Evolutionary conservation across 2,888 invertebrate genomes (phyloP).

Genomic region (Patella pellucida): DNA sequence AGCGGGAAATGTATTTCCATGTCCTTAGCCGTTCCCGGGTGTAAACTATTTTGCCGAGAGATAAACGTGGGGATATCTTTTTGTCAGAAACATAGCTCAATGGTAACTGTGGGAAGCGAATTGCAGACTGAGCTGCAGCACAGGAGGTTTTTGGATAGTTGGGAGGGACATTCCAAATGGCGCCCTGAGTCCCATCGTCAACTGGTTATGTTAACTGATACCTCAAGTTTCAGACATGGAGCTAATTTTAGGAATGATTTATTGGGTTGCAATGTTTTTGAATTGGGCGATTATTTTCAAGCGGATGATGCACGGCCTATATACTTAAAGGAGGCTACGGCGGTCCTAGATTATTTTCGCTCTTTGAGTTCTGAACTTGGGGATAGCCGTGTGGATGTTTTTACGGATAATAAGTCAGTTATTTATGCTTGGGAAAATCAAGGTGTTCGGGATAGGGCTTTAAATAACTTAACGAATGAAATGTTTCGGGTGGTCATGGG

Average conservation of each 20-base stretch:
- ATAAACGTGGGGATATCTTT: slow-evolving; percentile 29
- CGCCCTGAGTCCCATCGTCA: slow-evolving; percentile 22
- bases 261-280: neutral
- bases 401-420: slow-evolving; percentile 26
- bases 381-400: slow-evolving; percentile 21
- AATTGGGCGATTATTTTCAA: slow-evolving; percentile 21
- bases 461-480: slow-evolving; percentile 14
- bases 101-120: slow-evolving; percentile 1
- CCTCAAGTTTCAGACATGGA: slow-evolving; percentile 30
- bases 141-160: slow-evolving; percentile 31
- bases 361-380: neutral
- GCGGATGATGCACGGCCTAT: slow-evolving; percentile 20
- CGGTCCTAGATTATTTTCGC: slow-evolving; percentile 14
- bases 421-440: slow-evolving; percentile 14
- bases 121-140: slow-evolving; percentile 25
- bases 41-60: slow-evolving; percentile 29
- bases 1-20: slow-evolving; percentile 31
- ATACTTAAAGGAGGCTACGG: slow-evolving; percentile 25
- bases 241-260: slow-evolving; percentile 14
- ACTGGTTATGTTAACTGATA: slow-evolving; percentile 28
- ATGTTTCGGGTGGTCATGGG: neutral
- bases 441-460: slow-evolving; percentile 16
- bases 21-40: slow-evolving; percentile 27
- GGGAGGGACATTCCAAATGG: slow-evolving; percentile 15
- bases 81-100: slow-evolving; percentile 19